Evolutionary conservation across 1,140 invertebrate genomes (phyloP), one percentile per base, ranked within the genome.

Genomic region (Gonatopus flavifemur): DNA sequence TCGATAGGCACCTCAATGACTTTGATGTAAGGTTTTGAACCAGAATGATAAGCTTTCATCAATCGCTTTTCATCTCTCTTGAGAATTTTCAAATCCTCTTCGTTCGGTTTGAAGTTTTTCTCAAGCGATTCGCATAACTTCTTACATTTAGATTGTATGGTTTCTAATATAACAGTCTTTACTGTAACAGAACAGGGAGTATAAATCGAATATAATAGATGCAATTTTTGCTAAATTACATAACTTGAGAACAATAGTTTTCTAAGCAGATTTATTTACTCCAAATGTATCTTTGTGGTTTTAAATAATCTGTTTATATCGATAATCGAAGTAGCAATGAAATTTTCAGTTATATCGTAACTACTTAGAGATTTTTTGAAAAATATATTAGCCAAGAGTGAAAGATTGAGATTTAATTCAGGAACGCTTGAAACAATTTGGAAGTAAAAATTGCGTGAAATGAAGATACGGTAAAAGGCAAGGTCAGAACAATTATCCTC

Each of bases 1-100:
- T n/a, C n/a, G n/a, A 37, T 53, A 54, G 57, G 57, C 65, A 74
- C 71, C 68, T 74, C 21, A 31, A 74, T 53, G 13, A 21, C 44
- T 54, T 46, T 42, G n/a, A 70, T 60, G 45, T 69, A 36, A 28
- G 53, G 37, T 15, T 45, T 21, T 16, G 53, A 48, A 46, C 39
- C 57, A 19, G 31, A 13, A 20, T 18, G 37, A 38, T 70, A 72
- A n/a, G 45, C 40, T 37, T 50, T 66, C 43, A 40, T 45, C 41
- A 74, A 59, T 20, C 54, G 31, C 33, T 53, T 61, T 18, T 60
- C 25, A 33, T 62, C 63, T n/a, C 18, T 43, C 18, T 53, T 42
- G n/a, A 72, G 39, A 7, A 32, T 12, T 10, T 19, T 25, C 16
- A 39, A 7, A 5, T 43, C 46, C 12, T 63, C 51, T 6, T 22